A percentile compares a stretch with the other conserved stretches of the same genome.
These are phyloP conservation scores for Bergia sp. DNA, from an alignment of 92 coral and sea anemone species.

Conservation along the genomic window DNA sequence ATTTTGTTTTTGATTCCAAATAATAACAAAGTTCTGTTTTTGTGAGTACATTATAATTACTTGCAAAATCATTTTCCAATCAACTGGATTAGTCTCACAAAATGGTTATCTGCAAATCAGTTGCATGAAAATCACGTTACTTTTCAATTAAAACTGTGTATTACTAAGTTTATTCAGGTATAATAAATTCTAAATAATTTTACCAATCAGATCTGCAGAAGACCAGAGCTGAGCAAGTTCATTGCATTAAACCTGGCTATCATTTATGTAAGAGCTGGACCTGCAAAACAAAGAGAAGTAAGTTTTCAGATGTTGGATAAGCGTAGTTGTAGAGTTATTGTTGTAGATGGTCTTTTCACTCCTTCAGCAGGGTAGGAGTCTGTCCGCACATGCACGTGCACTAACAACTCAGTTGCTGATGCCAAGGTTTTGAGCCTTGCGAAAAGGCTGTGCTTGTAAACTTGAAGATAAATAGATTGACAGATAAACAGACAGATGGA, in stretches of 20 bases:
- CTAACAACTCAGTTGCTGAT: no score
- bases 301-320: not conserved
- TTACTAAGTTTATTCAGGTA: no score
- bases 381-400: not conserved
- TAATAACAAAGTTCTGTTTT: no score
- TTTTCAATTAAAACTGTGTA: not conserved
- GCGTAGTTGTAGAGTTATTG: not conserved
- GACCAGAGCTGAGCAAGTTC: constrained; percentile 84
- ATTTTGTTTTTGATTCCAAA: no score
- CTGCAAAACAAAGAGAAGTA: constrained; percentile 72
- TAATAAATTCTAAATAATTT: not conserved
- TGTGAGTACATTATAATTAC: no score
- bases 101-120: no score
- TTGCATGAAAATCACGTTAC: not conserved
- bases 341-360: not conserved
- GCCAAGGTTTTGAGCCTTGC: no score
- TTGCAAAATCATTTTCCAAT: not conserved
- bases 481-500: no score
- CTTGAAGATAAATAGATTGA: no score
- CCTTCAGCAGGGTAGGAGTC: not conserved
- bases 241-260: constrained; percentile 89
- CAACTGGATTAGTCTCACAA: not conserved
- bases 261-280: constrained; percentile 88
- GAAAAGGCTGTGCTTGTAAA: no score
- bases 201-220: constrained; percentile 61